Conservation (phyloP, 2,888 invertebrate species). For the Lochmaea capreae region DNA sequence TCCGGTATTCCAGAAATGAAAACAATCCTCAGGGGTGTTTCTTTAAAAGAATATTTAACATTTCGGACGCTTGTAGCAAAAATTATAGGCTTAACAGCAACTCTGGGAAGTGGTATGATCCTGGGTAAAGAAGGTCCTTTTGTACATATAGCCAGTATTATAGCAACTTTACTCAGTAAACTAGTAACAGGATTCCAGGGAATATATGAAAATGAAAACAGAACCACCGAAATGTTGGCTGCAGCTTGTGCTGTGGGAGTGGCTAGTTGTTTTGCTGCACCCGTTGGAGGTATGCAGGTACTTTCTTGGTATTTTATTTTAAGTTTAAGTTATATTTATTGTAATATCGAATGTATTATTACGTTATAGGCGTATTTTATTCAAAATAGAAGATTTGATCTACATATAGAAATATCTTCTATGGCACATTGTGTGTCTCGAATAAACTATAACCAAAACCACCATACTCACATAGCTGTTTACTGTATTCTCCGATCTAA, state of each 20-base stretch:
- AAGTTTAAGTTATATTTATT: slow-evolving; percentile 44
- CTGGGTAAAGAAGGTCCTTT: slow-evolving; percentile 98
- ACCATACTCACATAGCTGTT: no score
- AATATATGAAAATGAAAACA: slow-evolving; percentile 94
- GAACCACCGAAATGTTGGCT: slow-evolving; percentile 96
- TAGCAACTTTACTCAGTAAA: slow-evolving; percentile 92
- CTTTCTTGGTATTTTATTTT: slow-evolving; percentile 75
- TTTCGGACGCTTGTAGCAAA: slow-evolving; percentile 95
- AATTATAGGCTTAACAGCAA: slow-evolving; percentile 92
- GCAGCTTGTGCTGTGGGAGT: slow-evolving; percentile 98
- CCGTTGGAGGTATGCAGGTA: slow-evolving; percentile 82
- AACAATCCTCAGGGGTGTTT: slow-evolving; percentile 95
- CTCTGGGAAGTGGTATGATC: slow-evolving; percentile 95
- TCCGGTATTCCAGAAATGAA: slow-evolving; percentile 99
- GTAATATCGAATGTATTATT: neutral
- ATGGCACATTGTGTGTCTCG: no score
- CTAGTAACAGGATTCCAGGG: slow-evolving; percentile 94
- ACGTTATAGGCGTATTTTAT: neutral
- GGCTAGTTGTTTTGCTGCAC: slow-evolving; percentile 94
- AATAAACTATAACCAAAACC: no score
- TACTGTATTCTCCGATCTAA: no score
- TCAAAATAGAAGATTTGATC: neutral
- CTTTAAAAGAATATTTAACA: slow-evolving; percentile 96
- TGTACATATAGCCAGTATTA: slow-evolving; percentile 97
- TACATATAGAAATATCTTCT: no score